These are phyloP conservation scores for Eueides isabella DNA, from an alignment of 1,140 invertebrate genomes.

Conservation along the genomic window DNA sequence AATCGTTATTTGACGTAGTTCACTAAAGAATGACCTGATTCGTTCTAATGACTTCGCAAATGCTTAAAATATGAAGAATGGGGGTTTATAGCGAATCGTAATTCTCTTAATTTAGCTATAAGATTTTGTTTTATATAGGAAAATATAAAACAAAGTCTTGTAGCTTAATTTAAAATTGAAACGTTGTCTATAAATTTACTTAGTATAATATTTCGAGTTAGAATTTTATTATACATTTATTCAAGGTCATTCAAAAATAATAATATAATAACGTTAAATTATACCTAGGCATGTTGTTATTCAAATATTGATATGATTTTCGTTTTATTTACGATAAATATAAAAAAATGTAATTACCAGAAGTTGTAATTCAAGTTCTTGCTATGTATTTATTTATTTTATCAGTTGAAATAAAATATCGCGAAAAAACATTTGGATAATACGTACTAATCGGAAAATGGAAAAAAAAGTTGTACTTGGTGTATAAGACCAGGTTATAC, in stretches of 20 bases:
- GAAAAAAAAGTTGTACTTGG: neutral
- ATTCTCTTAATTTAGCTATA: neutral
- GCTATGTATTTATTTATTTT: too few relatives aligned
- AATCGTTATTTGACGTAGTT: slow-evolving; percentile 45
- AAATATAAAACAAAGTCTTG: too few relatives aligned
- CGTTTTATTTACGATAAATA: too few relatives aligned
- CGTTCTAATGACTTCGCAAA: slow-evolving; percentile 41
- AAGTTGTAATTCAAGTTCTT: too few relatives aligned
- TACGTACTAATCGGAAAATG: too few relatives aligned
- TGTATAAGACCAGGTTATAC: neutral
- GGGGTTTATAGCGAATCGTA: slow-evolving; percentile 9
- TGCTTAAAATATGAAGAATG: slow-evolving; percentile 33
- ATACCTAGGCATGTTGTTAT: neutral
- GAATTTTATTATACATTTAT: neutral
- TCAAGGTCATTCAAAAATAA: too few relatives aligned
- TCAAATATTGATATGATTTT: neutral
- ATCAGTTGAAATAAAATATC: neutral
- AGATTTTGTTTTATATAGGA: neutral
- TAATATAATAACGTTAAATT: neutral
- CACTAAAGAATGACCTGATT: slow-evolving; percentile 50
- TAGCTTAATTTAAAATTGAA: neutral
- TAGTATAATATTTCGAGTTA: neutral
- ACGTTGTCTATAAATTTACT: neutral
- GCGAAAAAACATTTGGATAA: too few relatives aligned
- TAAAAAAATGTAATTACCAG: too few relatives aligned